Percentiles rank a stretch among this genome's conserved stretches.
Conservation (phyloP, 1,140 invertebrate species). For the Panagrolaimus sp. region DNA sequence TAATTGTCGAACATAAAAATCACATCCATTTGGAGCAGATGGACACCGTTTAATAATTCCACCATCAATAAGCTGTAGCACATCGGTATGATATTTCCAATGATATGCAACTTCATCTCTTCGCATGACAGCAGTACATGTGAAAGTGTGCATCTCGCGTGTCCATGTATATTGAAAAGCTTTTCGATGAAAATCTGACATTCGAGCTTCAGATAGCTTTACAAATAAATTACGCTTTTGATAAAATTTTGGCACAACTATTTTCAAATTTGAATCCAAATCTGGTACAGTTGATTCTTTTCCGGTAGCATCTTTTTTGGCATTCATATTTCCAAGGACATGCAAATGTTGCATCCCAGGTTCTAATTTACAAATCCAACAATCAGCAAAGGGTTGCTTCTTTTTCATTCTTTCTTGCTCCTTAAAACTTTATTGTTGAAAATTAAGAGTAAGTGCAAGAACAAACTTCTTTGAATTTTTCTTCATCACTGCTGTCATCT, state of each 20-base stretch:
- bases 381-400: conserved; percentile 19
- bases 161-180: neutral
- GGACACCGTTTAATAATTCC: conserved; percentile 2
- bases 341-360: conserved; percentile 23
- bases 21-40: neutral
- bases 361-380: conserved; percentile 13
- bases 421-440: too few species aligned
- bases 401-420: conserved; percentile 12
- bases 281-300: neutral
- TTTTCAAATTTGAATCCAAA: neutral
- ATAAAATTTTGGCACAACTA: conserved; percentile 1
- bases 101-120: neutral
- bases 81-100: neutral
- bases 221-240: conserved; percentile 4
- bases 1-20: neutral
- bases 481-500: conserved; percentile 18
- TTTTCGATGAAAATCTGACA: neutral
- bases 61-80: neutral
- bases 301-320: neutral
- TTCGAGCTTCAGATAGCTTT: neutral
- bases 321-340: conserved; percentile 16
- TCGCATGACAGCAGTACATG: neutral
- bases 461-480: conserved; percentile 14
- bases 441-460: neutral
- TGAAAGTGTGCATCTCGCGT: neutral